Evolutionary conservation across 1,140 invertebrate genomes (phyloP), one percentile per base, ranked within the genome.

Genomic region (Drosophila murphyi): DNA sequence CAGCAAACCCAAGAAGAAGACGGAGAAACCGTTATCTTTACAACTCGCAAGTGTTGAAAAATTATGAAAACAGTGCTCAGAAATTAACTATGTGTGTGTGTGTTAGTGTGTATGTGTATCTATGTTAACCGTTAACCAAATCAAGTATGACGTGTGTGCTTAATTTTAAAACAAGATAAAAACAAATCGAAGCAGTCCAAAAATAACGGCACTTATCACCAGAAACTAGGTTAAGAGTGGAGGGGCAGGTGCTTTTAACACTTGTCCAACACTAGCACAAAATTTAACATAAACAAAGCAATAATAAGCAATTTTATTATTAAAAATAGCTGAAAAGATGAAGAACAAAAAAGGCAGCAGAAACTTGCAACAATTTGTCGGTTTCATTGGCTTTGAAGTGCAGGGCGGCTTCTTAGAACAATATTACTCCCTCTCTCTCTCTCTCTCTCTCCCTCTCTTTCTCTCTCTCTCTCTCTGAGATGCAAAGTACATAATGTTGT

Each of bases 401-500:
- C 85, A 80, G 50, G 68, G 72, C 76, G 67, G 71, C 63, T 43
- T 54, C 52, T 78, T 86, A 48, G 28, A 48, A 4, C 20, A 20
- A 20, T 20, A 20, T 20, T 20, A n/a, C 10, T 43, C n/a, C 35
- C 7, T 43, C 39, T 4, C 4, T n/a, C 10, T 43, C 39, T 65
- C 47, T 37, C 41, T 63, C 43, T 7, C 37, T n/a, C n/a, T n/a
- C n/a, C n/a, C n/a, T n/a, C n/a, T n/a, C n/a, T n/a, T n/a, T n/a
- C n/a, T n/a, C 7, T 43, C 39, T 4, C 4, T n/a, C 10, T 72
- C 52, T 50, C 51, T 76, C 88, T 82, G 86, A 90, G 87, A 90
- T 90, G 86, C 86, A 90, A 90, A 90, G 87, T 88, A 90, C 87
- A 90, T 90, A 90, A 90, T 88, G 90, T 87, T 60, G 52, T 68